These are phyloP conservation scores for Caenorhabditis imperialis DNA, from an alignment of 2,888 invertebrate genomes.

Conservation along the genomic window DNA sequence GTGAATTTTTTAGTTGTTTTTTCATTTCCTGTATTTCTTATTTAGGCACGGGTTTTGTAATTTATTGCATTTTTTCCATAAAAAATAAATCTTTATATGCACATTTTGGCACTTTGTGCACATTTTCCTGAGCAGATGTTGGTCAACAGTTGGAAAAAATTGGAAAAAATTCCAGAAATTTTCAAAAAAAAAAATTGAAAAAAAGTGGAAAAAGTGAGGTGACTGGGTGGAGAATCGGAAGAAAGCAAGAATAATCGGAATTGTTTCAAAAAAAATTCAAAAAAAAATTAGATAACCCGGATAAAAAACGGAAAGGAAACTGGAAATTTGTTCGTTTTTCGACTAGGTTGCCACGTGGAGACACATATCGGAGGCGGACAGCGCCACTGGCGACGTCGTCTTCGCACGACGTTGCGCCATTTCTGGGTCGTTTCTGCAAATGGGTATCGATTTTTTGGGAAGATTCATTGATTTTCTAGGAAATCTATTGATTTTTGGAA, in stretches of 20 bases:
- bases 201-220: constrained; percentile 9
- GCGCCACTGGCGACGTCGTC: constrained; percentile 17
- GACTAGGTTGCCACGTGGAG: constrained; percentile 36
- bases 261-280: no score
- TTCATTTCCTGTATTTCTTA: constrained; percentile 2
- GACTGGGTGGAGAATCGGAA: constrained; percentile 4
- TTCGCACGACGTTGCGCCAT: constrained; percentile 52
- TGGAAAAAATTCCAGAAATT: no score
- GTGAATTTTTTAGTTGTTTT: no score
- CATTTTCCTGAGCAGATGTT: constrained; percentile 13
- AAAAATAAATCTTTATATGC: no score
- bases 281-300: no score
- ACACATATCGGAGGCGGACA: constrained; percentile 43
- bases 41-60: background rate
- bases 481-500: no score
- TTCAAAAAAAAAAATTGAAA: no score
- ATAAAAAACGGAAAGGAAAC: background rate
- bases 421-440: constrained; percentile 59
- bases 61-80: no score
- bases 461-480: no score
- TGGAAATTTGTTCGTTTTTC: no score
- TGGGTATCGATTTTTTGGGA: no score
- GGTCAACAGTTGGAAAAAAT: no score
- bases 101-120: constrained; percentile 15
- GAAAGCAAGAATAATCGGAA: background rate